These are phyloP conservation scores for Myxocyprinus asiaticus DNA, from an alignment of 2,113 vertebrate genomes.

Conservation along the genomic window DNA sequence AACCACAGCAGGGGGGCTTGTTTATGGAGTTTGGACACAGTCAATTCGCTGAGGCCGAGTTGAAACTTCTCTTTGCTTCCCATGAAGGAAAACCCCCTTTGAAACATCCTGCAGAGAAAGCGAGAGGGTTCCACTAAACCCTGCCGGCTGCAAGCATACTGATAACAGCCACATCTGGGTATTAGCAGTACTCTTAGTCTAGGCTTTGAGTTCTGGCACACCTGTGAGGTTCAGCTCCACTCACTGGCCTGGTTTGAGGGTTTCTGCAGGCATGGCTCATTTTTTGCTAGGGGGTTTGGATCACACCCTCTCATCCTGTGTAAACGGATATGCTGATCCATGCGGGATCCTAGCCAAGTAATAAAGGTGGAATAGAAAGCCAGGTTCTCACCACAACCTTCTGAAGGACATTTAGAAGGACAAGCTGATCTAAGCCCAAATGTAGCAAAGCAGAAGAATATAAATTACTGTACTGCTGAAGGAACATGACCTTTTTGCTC, in stretches of 20 bases:
- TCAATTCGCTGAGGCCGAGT: slow-evolving; percentile 21
- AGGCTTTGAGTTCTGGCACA: slow-evolving; percentile 30
- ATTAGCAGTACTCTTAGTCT: slow-evolving; percentile 27
- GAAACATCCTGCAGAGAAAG: slow-evolving; percentile 18
- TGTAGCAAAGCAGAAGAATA: too few relatives aligned
- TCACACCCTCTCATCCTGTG: not conserved
- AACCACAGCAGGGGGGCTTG: not conserved
- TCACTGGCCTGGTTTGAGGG: not conserved
- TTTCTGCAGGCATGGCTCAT: slow-evolving; percentile 15
- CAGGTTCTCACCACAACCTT: not conserved
- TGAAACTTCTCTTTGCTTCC: slow-evolving; percentile 48
- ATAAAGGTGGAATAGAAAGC: not conserved
- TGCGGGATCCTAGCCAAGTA: slow-evolving; percentile 48
- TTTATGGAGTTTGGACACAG: not conserved
- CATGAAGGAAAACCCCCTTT: slow-evolving; percentile 21
- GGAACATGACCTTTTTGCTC: too few relatives aligned
- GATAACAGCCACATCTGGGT: slow-evolving; percentile 43
- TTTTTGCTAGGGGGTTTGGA: not conserved
- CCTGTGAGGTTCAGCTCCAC: not conserved
- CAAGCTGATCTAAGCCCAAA: too few relatives aligned
- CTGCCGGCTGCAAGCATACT: slow-evolving; percentile 45
- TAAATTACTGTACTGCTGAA: too few relatives aligned
- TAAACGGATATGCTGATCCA: slow-evolving; percentile 59
- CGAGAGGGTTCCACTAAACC: slow-evolving; percentile 51
- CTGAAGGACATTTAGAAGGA: too few relatives aligned